Evolutionary conservation across 2,888 invertebrate genomes (phyloP).

Genomic region (Furcula furcula): DNA sequence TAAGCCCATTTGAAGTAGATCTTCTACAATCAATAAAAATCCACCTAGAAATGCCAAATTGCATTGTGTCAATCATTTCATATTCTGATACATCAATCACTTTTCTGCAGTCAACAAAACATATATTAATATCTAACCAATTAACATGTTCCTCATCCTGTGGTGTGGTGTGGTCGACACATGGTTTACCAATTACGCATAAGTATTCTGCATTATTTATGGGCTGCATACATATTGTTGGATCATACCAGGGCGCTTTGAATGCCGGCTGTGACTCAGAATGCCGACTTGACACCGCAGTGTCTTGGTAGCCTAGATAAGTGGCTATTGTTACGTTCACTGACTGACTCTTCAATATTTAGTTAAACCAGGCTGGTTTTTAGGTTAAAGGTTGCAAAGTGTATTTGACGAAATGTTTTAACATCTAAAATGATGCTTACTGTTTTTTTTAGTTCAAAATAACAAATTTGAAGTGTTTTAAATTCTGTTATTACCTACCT

Average conservation of each 20-base stretch:
- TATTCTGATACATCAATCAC: too few species aligned
- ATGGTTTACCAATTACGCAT: conserved; percentile 14
- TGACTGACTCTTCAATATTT: conserved; percentile 12
- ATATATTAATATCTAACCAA: too few species aligned
- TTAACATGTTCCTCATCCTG: conserved; percentile 7
- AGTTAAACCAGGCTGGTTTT: conserved; percentile 2
- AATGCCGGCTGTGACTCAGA: conserved; percentile 17
- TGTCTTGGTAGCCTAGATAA: conserved; percentile 24
- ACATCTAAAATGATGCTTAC: too few species aligned
- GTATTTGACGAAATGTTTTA: too few species aligned
- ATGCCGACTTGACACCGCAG: conserved; percentile 4
- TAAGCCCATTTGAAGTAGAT: too few species aligned
- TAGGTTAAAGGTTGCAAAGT: neutral
- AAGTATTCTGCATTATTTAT: conserved; percentile 24
- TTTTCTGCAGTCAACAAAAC: too few species aligned
- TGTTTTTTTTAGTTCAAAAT: too few species aligned
- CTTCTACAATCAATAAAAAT: too few species aligned
- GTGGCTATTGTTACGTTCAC: conserved; percentile 20
- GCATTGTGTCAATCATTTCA: too few species aligned
- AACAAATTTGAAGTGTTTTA: too few species aligned
- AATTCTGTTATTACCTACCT: too few species aligned
- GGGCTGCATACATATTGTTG: conserved; percentile 19
- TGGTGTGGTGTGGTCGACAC: conserved; percentile 1
- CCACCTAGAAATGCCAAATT: too few species aligned
- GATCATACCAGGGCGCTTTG: conserved; percentile 14